phyloP scores from a whole-genome alignment of 2,888 invertebrate genomes.

The Hoplodrina blanda region DNA sequence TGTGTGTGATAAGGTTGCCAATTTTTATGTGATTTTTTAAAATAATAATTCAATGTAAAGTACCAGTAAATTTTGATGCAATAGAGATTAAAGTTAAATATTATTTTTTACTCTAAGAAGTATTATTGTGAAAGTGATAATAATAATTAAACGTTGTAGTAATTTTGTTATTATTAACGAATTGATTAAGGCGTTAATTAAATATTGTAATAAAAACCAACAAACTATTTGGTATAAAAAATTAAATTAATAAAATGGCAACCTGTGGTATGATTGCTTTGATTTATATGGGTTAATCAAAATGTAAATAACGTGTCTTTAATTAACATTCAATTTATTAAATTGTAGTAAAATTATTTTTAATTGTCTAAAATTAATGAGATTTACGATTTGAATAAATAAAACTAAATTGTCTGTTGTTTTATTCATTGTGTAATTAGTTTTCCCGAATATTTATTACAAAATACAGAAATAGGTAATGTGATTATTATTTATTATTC shows the following conservation, averaged over 20 bases:
- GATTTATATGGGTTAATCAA: slow-evolving; percentile 38
- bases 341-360: slow-evolving; percentile 45
- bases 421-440: slow-evolving; percentile 38
- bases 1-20: slow-evolving; percentile 24
- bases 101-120: neutral
- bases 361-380: slow-evolving; percentile 37
- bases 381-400: slow-evolving; percentile 51
- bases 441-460: neutral
- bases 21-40: neutral
- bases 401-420: slow-evolving; percentile 41
- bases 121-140: slow-evolving; percentile 4
- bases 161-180: slow-evolving; percentile 5
- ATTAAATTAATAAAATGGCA: slow-evolving; percentile 32
- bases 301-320: slow-evolving; percentile 58
- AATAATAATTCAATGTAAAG: neutral
- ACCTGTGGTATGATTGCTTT: slow-evolving; percentile 34
- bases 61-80: slow-evolving; percentile 4
- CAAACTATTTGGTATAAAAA: slow-evolving; percentile 1
- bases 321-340: slow-evolving; percentile 35
- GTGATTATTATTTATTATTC: too few relatives aligned
- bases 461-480: too few relatives aligned
- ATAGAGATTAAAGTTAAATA: neutral
- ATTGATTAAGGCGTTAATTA: neutral
- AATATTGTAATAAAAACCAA: neutral
- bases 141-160: slow-evolving; percentile 27